A percentile compares a stretch with the other conserved stretches of the same genome.
Evolutionary conservation across 2,888 invertebrate species (phyloP).

Genomic region (Cataglyphis rosenhaueri): DNA sequence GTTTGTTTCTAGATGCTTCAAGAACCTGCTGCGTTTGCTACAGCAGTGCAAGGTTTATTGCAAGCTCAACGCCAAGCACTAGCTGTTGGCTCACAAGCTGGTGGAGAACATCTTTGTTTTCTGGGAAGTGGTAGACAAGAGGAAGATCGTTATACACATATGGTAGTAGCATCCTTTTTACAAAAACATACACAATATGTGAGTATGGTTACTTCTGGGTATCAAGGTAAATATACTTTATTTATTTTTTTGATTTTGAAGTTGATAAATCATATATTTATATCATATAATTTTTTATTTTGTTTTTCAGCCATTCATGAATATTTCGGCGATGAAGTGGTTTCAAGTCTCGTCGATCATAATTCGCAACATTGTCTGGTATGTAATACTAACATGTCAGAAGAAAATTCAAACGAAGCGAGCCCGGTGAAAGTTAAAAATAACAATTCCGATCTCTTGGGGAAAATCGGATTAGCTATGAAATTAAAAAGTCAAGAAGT

Average conservation of each 20-base stretch:
- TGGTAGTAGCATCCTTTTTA: slow-evolving; percentile 99
- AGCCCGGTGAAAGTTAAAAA: slow-evolving; percentile 81
- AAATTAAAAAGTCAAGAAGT: slow-evolving; percentile 96
- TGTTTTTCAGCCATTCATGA: slow-evolving; percentile 90
- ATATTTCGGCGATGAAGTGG: slow-evolving; percentile 93
- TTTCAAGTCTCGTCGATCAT: slow-evolving; percentile 94
- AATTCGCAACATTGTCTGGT: slow-evolving; percentile 93
- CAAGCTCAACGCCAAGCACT: slow-evolving; percentile 95
- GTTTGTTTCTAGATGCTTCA: slow-evolving; percentile 91
- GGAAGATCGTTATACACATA: slow-evolving; percentile 98
- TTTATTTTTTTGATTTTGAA: not conserved
- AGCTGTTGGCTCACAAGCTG: slow-evolving; percentile 94
- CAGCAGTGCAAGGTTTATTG: slow-evolving; percentile 96
- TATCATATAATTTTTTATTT: not conserved
- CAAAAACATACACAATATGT: slow-evolving; percentile 97
- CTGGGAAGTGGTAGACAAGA: slow-evolving; percentile 97
- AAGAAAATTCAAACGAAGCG: slow-evolving; percentile 83
- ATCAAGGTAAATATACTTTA: slow-evolving; percentile 86
- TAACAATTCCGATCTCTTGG: slow-evolving; percentile 89
- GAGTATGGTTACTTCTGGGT: slow-evolving; percentile 96
- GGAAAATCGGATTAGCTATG: slow-evolving; percentile 94
- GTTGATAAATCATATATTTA: not conserved
- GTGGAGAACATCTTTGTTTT: slow-evolving; percentile 95
- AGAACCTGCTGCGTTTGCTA: slow-evolving; percentile 97
- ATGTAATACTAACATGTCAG: slow-evolving; percentile 88